Percentiles rank a stretch among this genome's conserved stretches.
phyloP scores from a whole-genome alignment of 1,140 invertebrate genomes.

The Neodiprion lecontei region DNA sequence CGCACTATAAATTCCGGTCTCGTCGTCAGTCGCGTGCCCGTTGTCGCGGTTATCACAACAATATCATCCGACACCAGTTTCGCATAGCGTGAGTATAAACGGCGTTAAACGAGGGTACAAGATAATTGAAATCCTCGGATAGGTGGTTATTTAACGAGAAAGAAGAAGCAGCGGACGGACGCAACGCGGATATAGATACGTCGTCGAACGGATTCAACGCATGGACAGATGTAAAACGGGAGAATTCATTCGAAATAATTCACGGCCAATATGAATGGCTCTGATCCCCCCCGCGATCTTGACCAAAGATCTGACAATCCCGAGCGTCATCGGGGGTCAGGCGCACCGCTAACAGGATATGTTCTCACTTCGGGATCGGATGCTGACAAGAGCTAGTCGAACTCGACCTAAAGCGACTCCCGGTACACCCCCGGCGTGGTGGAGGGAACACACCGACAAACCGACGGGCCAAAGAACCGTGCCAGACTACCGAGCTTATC shows the following conservation, averaged over 20 bases:
- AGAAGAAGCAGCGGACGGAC: no score
- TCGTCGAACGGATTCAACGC: no score
- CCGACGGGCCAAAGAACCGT: conserved; percentile 36
- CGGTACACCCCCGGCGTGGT: not conserved
- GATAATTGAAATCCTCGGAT: no score
- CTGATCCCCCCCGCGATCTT: conserved; percentile 22
- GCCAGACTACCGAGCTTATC: conserved; percentile 51
- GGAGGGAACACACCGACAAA: conserved; percentile 32
- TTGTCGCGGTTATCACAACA: no score
- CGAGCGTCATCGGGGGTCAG: conserved; percentile 36
- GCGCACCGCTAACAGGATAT: conserved; percentile 42
- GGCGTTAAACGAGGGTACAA: no score
- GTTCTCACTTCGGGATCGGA: conserved; percentile 43
- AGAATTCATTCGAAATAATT: not conserved
- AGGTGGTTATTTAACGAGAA: no score
- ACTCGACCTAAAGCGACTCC: conserved; percentile 23
- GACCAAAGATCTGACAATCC: conserved; percentile 36
- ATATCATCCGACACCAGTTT: no score
- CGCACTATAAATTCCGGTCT: no score
- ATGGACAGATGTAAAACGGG: no score
- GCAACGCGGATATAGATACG: no score
- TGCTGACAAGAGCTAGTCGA: conserved; percentile 29
- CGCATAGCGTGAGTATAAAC: no score
- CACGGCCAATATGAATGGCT: conserved; percentile 1
- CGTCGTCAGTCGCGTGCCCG: no score